Percentiles rank a stretch among this genome's conserved stretches.
These are phyloP conservation scores for Phania funesta DNA, from an alignment of 2,888 invertebrate genomes.

Conservation along the genomic window DNA sequence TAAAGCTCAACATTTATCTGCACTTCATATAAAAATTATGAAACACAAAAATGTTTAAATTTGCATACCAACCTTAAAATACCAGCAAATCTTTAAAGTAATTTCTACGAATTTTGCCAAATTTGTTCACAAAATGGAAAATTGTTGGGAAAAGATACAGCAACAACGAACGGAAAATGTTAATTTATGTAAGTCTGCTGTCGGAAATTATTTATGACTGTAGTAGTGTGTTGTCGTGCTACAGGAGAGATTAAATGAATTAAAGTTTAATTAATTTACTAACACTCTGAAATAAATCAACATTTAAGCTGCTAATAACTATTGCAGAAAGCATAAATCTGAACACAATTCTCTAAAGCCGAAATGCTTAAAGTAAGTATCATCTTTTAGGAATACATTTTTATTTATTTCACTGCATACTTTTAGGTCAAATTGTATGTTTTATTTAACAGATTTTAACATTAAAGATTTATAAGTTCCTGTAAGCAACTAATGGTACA, in stretches of 20 bases:
- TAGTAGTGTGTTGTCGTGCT: neutral
- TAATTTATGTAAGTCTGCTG: no score
- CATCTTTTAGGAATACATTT: neutral
- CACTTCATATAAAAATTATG: no score
- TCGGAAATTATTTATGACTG: neutral
- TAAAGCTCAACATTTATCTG: no score
- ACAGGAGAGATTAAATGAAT: neutral
- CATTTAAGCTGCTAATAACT: neutral
- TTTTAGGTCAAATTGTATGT: neutral
- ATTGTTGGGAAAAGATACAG: no score
- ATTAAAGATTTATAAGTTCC: no score
- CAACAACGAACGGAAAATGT: no score
- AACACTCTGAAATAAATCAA: neutral
- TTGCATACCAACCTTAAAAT: no score
- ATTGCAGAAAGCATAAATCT: neutral
- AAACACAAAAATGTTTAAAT: no score
- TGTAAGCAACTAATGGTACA: no score
- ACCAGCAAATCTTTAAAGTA: no score
- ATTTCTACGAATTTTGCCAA: no score
- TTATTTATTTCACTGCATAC: conserved; percentile 1
- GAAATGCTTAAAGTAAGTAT: neutral
- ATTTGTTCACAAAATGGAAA: no score
- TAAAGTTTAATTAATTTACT: neutral
- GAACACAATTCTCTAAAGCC: neutral
- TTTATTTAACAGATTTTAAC: neutral